Base-by-base conservation (phyloP, 1,140 invertebrate genomes). In the Papilio polytes region DNA sequence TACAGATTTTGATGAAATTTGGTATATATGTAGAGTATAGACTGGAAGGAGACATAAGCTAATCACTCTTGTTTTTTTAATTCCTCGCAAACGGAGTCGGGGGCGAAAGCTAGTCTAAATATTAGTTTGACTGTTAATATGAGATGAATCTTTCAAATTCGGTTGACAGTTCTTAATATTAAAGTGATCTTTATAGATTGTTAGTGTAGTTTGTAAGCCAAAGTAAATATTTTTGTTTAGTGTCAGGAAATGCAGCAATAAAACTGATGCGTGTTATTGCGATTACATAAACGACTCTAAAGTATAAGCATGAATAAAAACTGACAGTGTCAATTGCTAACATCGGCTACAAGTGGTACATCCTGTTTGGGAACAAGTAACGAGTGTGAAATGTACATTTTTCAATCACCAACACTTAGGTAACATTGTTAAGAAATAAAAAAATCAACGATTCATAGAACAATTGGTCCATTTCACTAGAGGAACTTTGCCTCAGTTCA, bases 291-390 rank as follows among this genome's bases (percentile, higher is more conserved):
- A 15, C 74, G 74, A 78, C 26, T 36, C 31, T 56, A 78, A 59
- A 18, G 74, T 18, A 78, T 78, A 41, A 51, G 26, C 48, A 51
- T 53, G 51, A 78, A 78, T 78, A 78, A 78, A 78, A 78, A 78
- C 74, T 78, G 74, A 15, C 74, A 78, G 31, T 41, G 15, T 78
- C 74, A 78, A 78, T 78, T 78, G 74, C 44, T 46, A 26, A 1
- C 74, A 78, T 78, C 74, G n/a, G 36, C 76, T 78, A 78, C 76
- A 78, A 78, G 76, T 78, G 76, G 76, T 78, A 78, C 76, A 78
- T 78, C 76, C 76, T 78, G 76, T 78, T 78, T n/a, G 26, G 31
- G 48, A 59, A 77, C 48, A 44, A 74, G 41, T 22, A 76, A 51
- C 22, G 26, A 56, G 26, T 78, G 76, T 78, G 76, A 41, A 78